Percentiles rank a stretch among this genome's conserved stretches.
These are phyloP conservation scores for Pogonomyrmex californicus DNA, from an alignment of 1,140 invertebrate genomes.

Conservation along the genomic window DNA sequence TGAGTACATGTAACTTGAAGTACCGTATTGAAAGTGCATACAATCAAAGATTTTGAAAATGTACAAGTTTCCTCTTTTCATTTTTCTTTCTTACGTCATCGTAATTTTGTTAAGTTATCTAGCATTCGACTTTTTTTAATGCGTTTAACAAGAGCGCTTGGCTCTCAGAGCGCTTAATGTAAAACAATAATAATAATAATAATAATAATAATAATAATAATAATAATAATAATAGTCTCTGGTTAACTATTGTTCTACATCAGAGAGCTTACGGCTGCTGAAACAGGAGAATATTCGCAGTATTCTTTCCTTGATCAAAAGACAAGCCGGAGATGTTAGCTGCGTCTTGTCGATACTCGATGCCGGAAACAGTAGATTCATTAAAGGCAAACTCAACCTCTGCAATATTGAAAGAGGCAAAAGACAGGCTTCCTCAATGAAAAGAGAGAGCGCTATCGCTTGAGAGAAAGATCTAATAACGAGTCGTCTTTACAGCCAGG, in stretches of 20 bases:
- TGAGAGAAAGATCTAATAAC: slow-evolving; percentile 39
- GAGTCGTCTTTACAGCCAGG: neutral
- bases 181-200: neutral
- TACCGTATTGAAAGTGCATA: neutral
- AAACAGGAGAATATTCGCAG: slow-evolving; percentile 18
- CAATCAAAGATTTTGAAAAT: neutral
- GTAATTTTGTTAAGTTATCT: neutral
- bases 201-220: neutral
- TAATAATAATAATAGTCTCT: neutral
- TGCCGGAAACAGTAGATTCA: slow-evolving; percentile 68
- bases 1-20: neutral
- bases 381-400: slow-evolving; percentile 67
- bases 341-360: slow-evolving; percentile 38
- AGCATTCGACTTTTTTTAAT: neutral
- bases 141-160: neutral
- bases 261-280: neutral
- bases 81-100: neutral
- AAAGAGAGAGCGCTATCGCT: neutral
- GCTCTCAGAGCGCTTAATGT: neutral
- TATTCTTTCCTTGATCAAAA: slow-evolving; percentile 18
- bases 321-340: neutral
- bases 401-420: slow-evolving; percentile 62
- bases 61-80: neutral
- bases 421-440: slow-evolving; percentile 6
- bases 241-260: neutral